phyloP scores from a whole-genome alignment of 2,797 vertebrate species.

The Zenarchopterus dispar region DNA sequence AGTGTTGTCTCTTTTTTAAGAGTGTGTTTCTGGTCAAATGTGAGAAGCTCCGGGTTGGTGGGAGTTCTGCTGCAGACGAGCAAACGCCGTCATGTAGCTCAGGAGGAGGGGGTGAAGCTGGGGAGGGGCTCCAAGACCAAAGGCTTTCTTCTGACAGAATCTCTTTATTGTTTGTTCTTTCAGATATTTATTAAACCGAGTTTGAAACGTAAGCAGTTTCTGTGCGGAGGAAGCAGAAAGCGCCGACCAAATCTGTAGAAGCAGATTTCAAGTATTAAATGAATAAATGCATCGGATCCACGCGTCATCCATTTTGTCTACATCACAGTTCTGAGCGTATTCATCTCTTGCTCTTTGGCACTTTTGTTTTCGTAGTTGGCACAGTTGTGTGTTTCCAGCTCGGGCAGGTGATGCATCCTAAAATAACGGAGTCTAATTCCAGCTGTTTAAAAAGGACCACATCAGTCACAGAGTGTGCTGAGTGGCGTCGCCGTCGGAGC shows the following conservation, averaged over 20 bases:
- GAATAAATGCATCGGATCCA: slow-evolving; percentile 78
- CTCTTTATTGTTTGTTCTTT: slow-evolving; percentile 53
- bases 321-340: slow-evolving; percentile 27
- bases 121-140: slow-evolving; percentile 3
- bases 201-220: slow-evolving; percentile 69
- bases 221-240: slow-evolving; percentile 17
- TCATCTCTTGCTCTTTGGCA: slow-evolving; percentile 19
- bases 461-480: background rate
- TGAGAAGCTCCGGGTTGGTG: slow-evolving; percentile 42
- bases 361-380: slow-evolving; percentile 8
- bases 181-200: slow-evolving; percentile 61
- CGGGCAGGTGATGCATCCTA: background rate
- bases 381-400: background rate
- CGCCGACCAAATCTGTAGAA: slow-evolving; percentile 32
- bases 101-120: background rate
- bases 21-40: slow-evolving; percentile 53
- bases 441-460: background rate
- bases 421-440: background rate
- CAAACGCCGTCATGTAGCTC: slow-evolving; percentile 28
- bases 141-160: slow-evolving; percentile 50
- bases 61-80: slow-evolving; percentile 16
- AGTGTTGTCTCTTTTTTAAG: slow-evolving; percentile 46
- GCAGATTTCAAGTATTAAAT: slow-evolving; percentile 68
- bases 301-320: slow-evolving; percentile 50
- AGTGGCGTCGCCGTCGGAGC: background rate